phyloP scores from a whole-genome alignment of 2,797 vertebrate genomes.

The Mastacembelus armatus region DNA sequence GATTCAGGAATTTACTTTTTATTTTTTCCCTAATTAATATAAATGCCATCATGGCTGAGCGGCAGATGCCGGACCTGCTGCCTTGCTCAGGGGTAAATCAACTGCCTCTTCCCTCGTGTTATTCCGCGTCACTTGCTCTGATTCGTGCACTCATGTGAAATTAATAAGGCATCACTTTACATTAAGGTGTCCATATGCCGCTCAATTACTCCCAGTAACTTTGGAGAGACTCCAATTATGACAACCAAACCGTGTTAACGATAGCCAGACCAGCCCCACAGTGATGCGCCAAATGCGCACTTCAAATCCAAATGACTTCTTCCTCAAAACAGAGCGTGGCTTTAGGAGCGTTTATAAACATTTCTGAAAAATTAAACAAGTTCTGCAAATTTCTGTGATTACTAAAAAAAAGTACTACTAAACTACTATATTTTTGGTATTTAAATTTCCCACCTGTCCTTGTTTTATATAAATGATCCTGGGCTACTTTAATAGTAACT shows the following conservation, averaged over 20 bases:
- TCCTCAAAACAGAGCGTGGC: neutral
- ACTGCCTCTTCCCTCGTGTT: constrained; percentile 72
- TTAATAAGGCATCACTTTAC: constrained; percentile 79
- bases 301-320: constrained; percentile 29
- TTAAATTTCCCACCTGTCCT: too few species aligned
- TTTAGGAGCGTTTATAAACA: neutral
- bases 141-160: constrained; percentile 78
- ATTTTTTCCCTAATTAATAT: constrained; percentile 39
- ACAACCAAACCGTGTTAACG: constrained; percentile 65
- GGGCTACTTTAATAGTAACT: neutral
- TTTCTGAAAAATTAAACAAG: neutral
- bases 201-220: constrained; percentile 75
- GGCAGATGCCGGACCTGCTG: constrained; percentile 77
- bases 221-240: constrained; percentile 72
- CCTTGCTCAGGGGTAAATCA: constrained; percentile 77
- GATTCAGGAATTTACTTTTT: constrained; percentile 56
- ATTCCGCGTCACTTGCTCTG: constrained; percentile 82
- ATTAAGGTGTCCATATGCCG: constrained; percentile 80
- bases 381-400: too few species aligned
- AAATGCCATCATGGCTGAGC: constrained; percentile 72
- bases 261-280: constrained; percentile 57
- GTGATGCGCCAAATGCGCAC: constrained; percentile 6
- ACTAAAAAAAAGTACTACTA: too few species aligned
- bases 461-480: too few species aligned
- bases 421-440: too few species aligned